Percentiles rank a stretch among this genome's conserved stretches.
Evolutionary conservation across 2,888 invertebrate genomes (phyloP).

Genomic region (Aproaerema taeniolella): DNA sequence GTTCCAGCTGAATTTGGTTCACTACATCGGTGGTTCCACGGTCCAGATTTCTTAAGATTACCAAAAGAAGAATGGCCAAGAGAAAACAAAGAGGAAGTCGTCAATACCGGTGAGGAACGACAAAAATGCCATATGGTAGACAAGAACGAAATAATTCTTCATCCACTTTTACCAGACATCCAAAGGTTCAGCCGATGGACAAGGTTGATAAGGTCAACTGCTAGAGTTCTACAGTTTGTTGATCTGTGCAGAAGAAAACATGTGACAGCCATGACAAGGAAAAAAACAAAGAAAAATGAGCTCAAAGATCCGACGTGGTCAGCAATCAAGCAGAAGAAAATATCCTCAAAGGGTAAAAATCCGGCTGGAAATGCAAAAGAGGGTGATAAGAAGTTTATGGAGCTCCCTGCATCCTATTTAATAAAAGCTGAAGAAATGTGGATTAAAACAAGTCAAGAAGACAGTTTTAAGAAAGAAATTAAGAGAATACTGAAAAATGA

Average conservation of each 20-base stretch:
- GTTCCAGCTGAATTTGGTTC: background rate
- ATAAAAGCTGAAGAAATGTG: background rate
- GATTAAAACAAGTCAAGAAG: background rate
- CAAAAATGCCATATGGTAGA: background rate
- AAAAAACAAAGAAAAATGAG: too few relatives aligned
- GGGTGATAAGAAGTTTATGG: background rate
- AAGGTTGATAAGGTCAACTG: too few relatives aligned
- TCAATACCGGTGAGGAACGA: background rate
- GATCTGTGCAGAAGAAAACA: background rate
- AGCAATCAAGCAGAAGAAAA: too few relatives aligned
- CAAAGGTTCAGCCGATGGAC: too few relatives aligned
- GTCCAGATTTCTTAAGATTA: background rate
- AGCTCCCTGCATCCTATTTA: background rate
- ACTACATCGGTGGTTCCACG: background rate
- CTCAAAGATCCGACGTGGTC: too few relatives aligned
- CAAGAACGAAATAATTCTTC: background rate
- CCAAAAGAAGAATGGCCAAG: background rate
- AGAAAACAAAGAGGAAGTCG: background rate
- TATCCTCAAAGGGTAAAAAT: too few relatives aligned
- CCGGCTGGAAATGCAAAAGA: background rate
- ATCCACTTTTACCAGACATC: background rate
- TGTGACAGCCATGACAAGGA: too few relatives aligned
- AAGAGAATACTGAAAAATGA: background rate
- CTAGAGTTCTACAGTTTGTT: too few relatives aligned
- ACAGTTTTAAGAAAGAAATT: background rate